Conservation (phyloP, 2,113 vertebrate species). For the Apus apus region DNA sequence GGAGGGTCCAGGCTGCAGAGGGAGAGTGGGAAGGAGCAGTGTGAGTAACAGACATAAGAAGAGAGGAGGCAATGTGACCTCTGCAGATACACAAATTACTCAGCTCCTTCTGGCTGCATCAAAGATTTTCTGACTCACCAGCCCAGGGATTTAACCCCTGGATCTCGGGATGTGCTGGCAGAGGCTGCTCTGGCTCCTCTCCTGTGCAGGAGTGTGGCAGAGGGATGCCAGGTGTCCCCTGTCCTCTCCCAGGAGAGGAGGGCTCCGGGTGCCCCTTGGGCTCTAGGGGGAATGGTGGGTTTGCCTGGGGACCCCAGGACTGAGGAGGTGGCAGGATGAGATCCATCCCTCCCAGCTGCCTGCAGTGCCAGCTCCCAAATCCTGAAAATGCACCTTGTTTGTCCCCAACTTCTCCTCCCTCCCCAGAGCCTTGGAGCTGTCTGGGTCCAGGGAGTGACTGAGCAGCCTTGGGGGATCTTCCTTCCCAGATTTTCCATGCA, state of each 20-base stretch:
- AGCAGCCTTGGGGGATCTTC: no score
- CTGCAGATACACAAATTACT: conserved; percentile 14
- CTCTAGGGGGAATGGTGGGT: neutral
- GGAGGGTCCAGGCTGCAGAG: neutral
- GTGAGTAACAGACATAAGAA: neutral
- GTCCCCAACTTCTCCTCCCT: neutral
- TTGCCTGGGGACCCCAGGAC: neutral
- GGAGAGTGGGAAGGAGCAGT: conserved; percentile 17
- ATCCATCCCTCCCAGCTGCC: neutral
- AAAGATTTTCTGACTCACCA: conserved; percentile 38
- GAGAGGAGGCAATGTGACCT: conserved; percentile 44
- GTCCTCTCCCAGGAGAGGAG: neutral
- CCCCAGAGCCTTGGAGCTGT: neutral
- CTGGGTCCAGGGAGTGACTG: no score
- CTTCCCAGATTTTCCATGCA: neutral
- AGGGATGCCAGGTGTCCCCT: neutral
- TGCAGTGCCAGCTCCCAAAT: neutral
- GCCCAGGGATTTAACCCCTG: conserved; percentile 20
- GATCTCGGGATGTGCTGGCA: neutral
- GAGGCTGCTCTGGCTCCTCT: neutral
- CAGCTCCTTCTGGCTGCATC: conserved; percentile 32
- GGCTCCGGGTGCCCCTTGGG: neutral
- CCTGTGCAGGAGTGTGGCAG: rapidly evolving
- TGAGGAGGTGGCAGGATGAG: neutral
- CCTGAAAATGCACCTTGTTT: neutral